Base-by-base conservation (phyloP, 2,888 invertebrate genomes). In the Melikaiella ostensackeni region DNA sequence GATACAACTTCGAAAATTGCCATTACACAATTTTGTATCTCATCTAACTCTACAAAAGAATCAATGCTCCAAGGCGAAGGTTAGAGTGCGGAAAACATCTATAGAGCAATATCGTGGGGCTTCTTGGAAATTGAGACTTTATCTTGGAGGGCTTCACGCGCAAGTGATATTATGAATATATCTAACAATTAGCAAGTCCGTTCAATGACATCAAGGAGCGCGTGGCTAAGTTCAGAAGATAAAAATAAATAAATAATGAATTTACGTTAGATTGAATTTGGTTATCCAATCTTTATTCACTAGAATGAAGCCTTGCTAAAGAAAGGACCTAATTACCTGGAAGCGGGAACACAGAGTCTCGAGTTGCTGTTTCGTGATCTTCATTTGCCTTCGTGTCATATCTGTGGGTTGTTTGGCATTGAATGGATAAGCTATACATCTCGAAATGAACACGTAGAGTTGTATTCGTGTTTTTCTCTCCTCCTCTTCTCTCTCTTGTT, bases 401-500 rank as follows among this genome's bases (percentile, higher is more conserved):
- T 99, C 99, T 9, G 98, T 98, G 0, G 98, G 98, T 91, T 99
- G 99, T 92, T 99, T 99, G 16, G 99, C 98, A 92, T 99, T 99
- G 93, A 99, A 99, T 9, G 99, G 99, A 93, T 99, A 99, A 9
- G 99, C 98, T 89, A 99, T 95, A 92, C 99, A 98, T 90, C 99
- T 94, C 83, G 99, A 98, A 84, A 99, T 97, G 92, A 99, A 99
- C 83, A 99, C 99, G 92, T 99, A 99, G 59, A 99, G 93, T 91
- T 99, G 99, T 79, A 99, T 95, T 80, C 98, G 95, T 80, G 96
- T 95, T 91, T 99, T 99, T 82, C 98, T 95, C 88, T 99, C 98
- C 90, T 99, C 99, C 92, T 99, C 99, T 90, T 99, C 96, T 81
- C 97, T 95, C 91, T 99, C 99, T 86, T 98, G 97, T 90, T 97